Conservation (phyloP, 2,113 vertebrate genomes). For the Rhineura floridana region DNA sequence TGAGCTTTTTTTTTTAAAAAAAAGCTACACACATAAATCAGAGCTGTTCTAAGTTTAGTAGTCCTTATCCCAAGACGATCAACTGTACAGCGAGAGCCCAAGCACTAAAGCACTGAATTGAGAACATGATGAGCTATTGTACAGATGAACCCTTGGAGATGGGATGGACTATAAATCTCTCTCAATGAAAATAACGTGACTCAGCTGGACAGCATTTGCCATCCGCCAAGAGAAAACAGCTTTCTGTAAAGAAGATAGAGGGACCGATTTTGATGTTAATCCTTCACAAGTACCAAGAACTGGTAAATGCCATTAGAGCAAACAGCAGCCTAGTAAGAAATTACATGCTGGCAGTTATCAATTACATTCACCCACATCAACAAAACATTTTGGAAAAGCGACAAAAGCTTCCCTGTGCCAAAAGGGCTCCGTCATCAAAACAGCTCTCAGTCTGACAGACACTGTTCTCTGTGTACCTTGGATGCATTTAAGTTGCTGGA, state of each 20-base stretch:
- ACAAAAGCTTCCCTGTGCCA: not conserved
- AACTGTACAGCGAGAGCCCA: not conserved
- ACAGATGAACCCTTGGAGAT: not conserved
- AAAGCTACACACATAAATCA: not conserved
- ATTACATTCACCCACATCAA: slow-evolving; percentile 17
- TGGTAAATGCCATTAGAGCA: slow-evolving; percentile 1
- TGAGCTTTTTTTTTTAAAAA: not conserved
- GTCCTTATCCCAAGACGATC: not conserved
- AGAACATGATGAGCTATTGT: not conserved
- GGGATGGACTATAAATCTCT: not conserved
- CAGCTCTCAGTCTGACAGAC: not conserved
- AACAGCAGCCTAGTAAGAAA: not conserved
- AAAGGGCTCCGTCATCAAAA: not conserved
- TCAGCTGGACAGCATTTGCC: not conserved
- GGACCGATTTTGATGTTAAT: slow-evolving; percentile 7
- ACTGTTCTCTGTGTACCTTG: not conserved
- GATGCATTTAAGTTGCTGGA: not conserved
- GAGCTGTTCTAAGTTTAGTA: not conserved
- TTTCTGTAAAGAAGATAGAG: not conserved
- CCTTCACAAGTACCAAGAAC: not conserved
- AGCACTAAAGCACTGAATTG: not conserved
- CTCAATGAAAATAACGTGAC: not conserved
- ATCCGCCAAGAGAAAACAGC: not conserved
- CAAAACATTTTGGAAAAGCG: not conserved
- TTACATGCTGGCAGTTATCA: not conserved